Evolutionary conservation across 2,888 invertebrate species (phyloP), one percentile per base, ranked within the genome.

Genomic region (Lycocerus yunnanus): DNA sequence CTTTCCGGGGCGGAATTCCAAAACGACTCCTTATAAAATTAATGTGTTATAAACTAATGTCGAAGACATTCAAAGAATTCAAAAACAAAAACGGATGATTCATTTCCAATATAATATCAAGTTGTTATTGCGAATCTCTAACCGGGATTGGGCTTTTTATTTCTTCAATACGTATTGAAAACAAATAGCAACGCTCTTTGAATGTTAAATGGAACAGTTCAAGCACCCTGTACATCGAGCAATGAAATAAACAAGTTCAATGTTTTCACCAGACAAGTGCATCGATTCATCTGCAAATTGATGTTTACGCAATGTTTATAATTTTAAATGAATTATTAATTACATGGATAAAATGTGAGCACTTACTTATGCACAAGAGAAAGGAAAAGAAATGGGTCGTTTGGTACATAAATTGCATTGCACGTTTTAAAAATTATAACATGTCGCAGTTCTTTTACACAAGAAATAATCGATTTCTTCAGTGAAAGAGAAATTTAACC

Each of bases 361-460:
- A 20, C 65, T 15, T 69, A 20, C 27, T 61, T 15, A 24, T 61
- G 27, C 24, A 27, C 58, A 71, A 43, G 70, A 71, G 70, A 71
- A 71, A 71, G 70, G 70, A 71, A 27, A 69, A 15, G 63, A 69
- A 71, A 66, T 71, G 66, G 70, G 70, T 71, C 69, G 15, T 6
- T 11, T 18, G n/a, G 60, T 27, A 60, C 16, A 69, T 69, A 69
- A 70, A 70, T 70, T 58, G 70, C 18, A 65, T 20, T 6, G 70
- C 58, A 21, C 59, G 43, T 18, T 66, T 59, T 8, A 71, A 71
- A 43, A 65, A 18, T 14, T 58, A 43, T 27, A 71, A 58, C 58
- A 66, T 66, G 43, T n/a, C 18, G 15, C n/a, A 59, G n/a, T 16
- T 43, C 13, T 24, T 69, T 16, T 69, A 61, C 14, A 60, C 14